Base-by-base conservation (phyloP, 2,113 vertebrate species). In the Cygnus buccinator region DNA sequence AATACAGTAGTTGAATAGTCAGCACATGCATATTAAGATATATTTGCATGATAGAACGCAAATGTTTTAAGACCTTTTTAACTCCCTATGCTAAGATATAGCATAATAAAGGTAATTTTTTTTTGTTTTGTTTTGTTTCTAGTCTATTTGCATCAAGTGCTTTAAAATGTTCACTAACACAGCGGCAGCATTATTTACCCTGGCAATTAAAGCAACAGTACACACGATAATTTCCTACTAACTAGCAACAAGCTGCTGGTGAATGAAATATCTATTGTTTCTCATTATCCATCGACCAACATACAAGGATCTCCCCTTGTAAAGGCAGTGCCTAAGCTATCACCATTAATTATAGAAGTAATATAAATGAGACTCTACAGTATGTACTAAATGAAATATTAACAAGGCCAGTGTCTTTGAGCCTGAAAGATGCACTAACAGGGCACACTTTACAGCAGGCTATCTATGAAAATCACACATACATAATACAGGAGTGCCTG, bases 1-100 rank as follows among this genome's bases (percentile, higher is more conserved):
- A 98, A 98, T 98, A 98, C 96, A 94, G 96, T 98, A 97, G 97
- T 98, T 97, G 98, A 98, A 98, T 97, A 98, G 97, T 98, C 96
- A 98, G 98, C 97, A 99, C 99, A 99, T 99, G 99, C 99, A 99
- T 98, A 98, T 98, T 98, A 98, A 98, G 97, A 98, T 97, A 98
- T 97, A 98, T 98, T 98, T 98, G 98, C 98, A 98, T 98, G 98
- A 97, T 97, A 98, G 97, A 98, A 98, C 96, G 96, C 96, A 98
- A 97, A 96, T 96, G 93, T 96, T 97, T 94, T 95, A 90, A 97
- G 97, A 98, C 97, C 97, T 98, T 98, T 97, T 94, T 95, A 95
- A 97, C 96, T 97, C 95, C 93, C 98, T 98, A 97, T 98, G 98
- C 98, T 98, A 98, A 98, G 98, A 94, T 97, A 93, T 98, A 98